Evolutionary conservation across 2,113 vertebrate genomes (phyloP).

Genomic region (Illadopsis cleaveri): DNA sequence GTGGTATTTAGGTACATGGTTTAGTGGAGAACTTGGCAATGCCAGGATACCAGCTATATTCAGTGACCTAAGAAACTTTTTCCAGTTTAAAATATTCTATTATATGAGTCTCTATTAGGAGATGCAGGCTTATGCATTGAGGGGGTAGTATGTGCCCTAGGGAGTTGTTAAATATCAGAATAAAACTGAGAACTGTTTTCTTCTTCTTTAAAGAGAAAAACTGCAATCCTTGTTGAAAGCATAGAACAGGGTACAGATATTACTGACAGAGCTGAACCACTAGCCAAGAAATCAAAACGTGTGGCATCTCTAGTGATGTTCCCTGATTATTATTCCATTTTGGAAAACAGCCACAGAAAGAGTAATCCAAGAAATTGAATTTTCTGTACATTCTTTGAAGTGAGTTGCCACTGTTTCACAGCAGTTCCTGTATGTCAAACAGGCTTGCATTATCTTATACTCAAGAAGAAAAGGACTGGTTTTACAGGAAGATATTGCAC

Average conservation of each 20-base stretch:
- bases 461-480: not conserved
- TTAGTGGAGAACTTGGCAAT: not conserved
- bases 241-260: not conserved
- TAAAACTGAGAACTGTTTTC: conserved; percentile 12
- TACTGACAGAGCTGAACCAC: not conserved
- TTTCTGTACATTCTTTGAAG: conserved; percentile 47
- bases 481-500: not conserved
- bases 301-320: not conserved
- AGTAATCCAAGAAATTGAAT: conserved; percentile 41
- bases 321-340: conserved; percentile 41
- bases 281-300: conserved; percentile 27
- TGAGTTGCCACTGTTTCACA: conserved; percentile 10
- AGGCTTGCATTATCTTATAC: not conserved
- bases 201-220: not conserved
- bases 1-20: not conserved
- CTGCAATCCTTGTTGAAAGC: not conserved
- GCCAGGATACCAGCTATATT: not conserved
- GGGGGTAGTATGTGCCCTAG: not conserved
- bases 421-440: conserved; percentile 6
- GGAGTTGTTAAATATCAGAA: conserved; percentile 13
- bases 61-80: not conserved
- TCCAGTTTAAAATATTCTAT: not conserved
- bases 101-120: not conserved
- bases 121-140: not conserved
- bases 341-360: not conserved